Evolutionary conservation across 2,888 invertebrate species (phyloP).

Genomic region (Mellilla xanthometata): DNA sequence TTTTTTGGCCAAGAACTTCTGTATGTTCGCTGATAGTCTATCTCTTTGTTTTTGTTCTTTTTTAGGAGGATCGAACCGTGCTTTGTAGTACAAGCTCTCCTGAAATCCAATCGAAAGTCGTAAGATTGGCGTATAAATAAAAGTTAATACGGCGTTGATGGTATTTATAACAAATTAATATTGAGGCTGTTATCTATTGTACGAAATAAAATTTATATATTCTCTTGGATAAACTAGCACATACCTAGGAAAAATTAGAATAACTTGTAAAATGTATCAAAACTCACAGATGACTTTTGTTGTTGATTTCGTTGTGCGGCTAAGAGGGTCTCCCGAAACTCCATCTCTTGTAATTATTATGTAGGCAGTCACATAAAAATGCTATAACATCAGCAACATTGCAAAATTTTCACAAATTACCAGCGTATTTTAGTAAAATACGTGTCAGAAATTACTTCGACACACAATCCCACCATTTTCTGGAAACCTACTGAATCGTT

Average conservation of each 20-base stretch:
- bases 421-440: conserved; percentile 67
- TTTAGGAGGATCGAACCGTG: conserved; percentile 91
- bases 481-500: conserved; percentile 72
- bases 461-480: conserved; percentile 77
- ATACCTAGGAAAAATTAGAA: conserved; percentile 22
- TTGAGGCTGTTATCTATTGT: too few relatives aligned
- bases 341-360: conserved; percentile 52
- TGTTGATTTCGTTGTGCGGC: conserved; percentile 80
- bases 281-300: conserved; percentile 79
- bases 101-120: conserved; percentile 42
- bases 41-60: conserved; percentile 87
- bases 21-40: conserved; percentile 89
- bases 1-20: conserved; percentile 91
- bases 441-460: conserved; percentile 69
- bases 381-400: conserved; percentile 38
- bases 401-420: conserved; percentile 57
- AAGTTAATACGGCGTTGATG: too few relatives aligned
- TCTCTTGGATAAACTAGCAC: conserved; percentile 1
- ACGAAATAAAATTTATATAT: too few relatives aligned
- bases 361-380: conserved; percentile 22
- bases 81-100: conserved; percentile 85
- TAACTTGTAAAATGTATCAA: conserved; percentile 36
- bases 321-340: conserved; percentile 74
- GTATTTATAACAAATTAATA: too few relatives aligned
- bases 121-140: neutral